Base-by-base conservation (phyloP, 1,140 invertebrate species). In the Drosophila eugracilis region DNA sequence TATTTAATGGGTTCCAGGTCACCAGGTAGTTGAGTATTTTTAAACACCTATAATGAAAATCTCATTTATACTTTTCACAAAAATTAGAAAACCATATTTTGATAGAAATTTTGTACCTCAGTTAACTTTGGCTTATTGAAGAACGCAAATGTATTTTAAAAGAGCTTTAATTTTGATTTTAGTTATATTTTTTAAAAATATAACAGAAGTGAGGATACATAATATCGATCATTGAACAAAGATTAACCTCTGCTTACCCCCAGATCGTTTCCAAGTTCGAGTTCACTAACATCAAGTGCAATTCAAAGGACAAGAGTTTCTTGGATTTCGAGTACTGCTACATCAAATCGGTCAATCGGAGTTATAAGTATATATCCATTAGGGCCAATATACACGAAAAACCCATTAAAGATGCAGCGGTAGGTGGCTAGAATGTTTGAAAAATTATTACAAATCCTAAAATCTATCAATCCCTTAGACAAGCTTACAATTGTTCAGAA, bases 271-370 rank as follows among this genome's bases (percentile, higher is more conserved):
- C 44, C 0, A 41, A 26, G n/a, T 2, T 63, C 0, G 62, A 66
- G 26, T 66, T 66, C 9, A 63, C 62, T 5, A 66, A 66, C n/a
- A 19, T 66, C 9, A 60, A 63, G 4, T 66, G 62, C 26, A 32
- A 2, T 15, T n/a, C 34, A 0, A 15, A 15, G 26, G 62, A 66
- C 15, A 32, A 21, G 1, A 9, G 9, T 1, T 66, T 21, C 4
- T 0, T 48, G 0, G 32, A 49, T 0, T 66, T 66, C 2, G 58
- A 66, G 3, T 49, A 63, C 5, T 66, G 62, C n/a, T 41, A 41
- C 62, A 66, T 66, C 12, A 66, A 66, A 15, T 37, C 62, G 0
- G 44, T 66, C 0, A 66, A 66, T 22, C 34, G 62, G 12, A 63
- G 34, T 28, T 66, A 63, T 44, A 66, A 66, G n/a, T 66, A 66